Evolutionary conservation across 1,140 invertebrate genomes (phyloP).

Genomic region (Heliconius congener): DNA sequence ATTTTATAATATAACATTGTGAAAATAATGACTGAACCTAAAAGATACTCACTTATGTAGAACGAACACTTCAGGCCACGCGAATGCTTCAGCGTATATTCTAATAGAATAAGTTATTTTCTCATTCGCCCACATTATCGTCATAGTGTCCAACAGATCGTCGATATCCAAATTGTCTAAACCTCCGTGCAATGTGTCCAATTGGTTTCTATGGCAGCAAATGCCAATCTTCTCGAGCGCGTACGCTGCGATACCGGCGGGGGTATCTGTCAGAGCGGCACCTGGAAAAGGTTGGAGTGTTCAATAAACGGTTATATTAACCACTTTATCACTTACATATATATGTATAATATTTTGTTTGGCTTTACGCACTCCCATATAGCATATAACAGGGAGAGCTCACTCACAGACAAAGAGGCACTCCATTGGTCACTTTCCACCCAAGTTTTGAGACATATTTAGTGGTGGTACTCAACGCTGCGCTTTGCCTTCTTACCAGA

Average conservation of each 20-base stretch:
- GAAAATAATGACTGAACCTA: not conserved
- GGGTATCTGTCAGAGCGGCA: constrained; percentile 84
- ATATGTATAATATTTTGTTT: not conserved
- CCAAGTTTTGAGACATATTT: too few relatives aligned
- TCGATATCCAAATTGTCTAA: constrained; percentile 85
- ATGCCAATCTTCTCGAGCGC: constrained; percentile 93
- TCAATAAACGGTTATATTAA: not conserved
- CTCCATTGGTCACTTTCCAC: too few relatives aligned
- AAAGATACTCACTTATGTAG: constrained; percentile 56
- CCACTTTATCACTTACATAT: not conserved
- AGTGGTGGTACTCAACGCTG: too few relatives aligned
- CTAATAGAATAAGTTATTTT: constrained; percentile 89
- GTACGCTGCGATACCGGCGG: constrained; percentile 89
- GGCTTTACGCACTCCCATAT: too few relatives aligned
- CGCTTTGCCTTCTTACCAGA: too few relatives aligned
- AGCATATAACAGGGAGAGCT: too few relatives aligned
- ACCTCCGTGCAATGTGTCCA: constrained; percentile 86
- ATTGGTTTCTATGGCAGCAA: constrained; percentile 85
- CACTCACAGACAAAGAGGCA: too few relatives aligned
- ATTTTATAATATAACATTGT: not conserved
- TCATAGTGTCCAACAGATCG: constrained; percentile 93
- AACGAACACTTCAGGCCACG: constrained; percentile 47
- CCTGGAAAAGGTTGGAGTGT: constrained; percentile 72
- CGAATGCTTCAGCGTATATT: constrained; percentile 87
- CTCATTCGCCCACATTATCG: constrained; percentile 91